Conservation (phyloP, 2,888 invertebrate species). For the Pegoplata infirma region DNA sequence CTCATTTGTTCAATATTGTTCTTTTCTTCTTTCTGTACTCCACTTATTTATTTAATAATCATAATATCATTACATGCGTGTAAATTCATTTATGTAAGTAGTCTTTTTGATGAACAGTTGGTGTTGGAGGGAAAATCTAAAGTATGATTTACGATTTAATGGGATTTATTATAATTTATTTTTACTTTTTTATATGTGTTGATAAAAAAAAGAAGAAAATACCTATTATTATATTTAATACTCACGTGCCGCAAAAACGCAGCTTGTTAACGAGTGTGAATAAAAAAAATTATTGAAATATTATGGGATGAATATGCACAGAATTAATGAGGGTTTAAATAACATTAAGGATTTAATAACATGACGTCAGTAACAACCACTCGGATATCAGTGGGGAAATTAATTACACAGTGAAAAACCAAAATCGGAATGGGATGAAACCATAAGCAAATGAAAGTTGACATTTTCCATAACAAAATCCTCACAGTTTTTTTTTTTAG, state of each 20-base stretch:
- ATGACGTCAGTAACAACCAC: neutral
- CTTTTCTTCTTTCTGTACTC: neutral
- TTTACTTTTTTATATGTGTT: neutral
- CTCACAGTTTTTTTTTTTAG: no score
- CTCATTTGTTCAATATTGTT: neutral
- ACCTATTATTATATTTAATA: neutral
- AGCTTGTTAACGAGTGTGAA: neutral
- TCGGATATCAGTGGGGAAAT: no score
- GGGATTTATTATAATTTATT: conserved; percentile 4
- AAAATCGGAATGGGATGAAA: no score
- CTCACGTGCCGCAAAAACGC: neutral
- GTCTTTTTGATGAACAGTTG: neutral
- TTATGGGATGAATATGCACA: neutral
- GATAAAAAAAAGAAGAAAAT: neutral
- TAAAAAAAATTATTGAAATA: neutral
- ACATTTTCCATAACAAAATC: no score
- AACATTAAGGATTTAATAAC: neutral
- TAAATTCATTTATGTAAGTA: neutral
- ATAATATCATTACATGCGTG: neutral
- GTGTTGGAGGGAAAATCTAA: neutral
- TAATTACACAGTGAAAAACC: no score
- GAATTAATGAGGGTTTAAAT: neutral
- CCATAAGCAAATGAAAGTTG: no score
- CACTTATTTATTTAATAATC: neutral
- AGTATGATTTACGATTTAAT: neutral